Base-by-base conservation (phyloP, 1,140 invertebrate genomes). In the Cotesia glomerata region DNA sequence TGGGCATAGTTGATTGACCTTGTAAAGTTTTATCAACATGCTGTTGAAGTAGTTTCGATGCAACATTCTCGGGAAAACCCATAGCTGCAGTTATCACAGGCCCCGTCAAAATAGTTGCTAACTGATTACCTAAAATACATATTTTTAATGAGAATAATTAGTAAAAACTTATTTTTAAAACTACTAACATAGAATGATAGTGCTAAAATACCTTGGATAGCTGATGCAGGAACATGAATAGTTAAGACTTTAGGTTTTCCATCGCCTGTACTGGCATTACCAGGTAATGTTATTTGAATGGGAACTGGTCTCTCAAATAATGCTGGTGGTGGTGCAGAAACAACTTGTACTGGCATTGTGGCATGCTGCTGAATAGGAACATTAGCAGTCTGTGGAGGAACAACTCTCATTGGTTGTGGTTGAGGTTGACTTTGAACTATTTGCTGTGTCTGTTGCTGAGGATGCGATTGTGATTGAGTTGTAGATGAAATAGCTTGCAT, bases 61-160 rank as follows among this genome's bases (percentile, higher is more conserved):
- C 94, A 79, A 94, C 82, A 39, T 91, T 90, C 69, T 92, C 90
- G 34, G 94, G 94, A 73, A 96, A 88, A 77, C 91, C 90, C 90
- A 96, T 95, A 58, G 94, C 95, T 0, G 93, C 94, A 79, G 94
- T 93, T 74, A 96, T 95, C 39, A 95, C 91, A 34, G 94, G 93
- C 34, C 94, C 94, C 18, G 93, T 94, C 67, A 96, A 88, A 65
- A 94, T 91, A 80, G 88, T 87, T 67, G 90, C 90, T 26, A 91
- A 75, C 73, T 91, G 89, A 79, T 90, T 90, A 34, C 88, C 90
- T 85, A 81, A 77, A 79, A 81, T 72, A 11, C 7, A 11, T 45
- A 45, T 7, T 45, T 45, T 9, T 45, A 7, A 45, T 26, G 26
- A 26, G 26, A 26, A 26, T 26, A 26, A 26, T 2, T 26, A 26